These are phyloP conservation scores for Urosaurus nigricauda DNA, from an alignment of 2,797 vertebrate genomes.

Conservation along the genomic window DNA sequence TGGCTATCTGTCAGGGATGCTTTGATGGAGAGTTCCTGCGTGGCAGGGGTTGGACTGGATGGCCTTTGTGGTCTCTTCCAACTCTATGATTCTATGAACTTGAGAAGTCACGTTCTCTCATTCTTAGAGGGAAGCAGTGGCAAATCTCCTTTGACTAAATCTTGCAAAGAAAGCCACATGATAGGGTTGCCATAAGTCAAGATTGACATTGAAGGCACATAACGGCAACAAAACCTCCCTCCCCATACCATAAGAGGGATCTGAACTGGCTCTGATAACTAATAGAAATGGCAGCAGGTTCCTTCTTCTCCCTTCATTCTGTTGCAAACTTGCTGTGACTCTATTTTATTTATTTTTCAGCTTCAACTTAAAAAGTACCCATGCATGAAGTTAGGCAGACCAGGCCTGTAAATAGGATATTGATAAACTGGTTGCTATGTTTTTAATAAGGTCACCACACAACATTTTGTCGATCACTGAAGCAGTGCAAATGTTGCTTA, in stretches of 20 bases:
- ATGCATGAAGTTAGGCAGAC: not conserved
- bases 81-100: too few species aligned
- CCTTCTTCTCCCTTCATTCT: not conserved
- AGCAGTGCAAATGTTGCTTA: slow-evolving; percentile 40
- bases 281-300: not conserved
- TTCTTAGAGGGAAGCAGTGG: too few species aligned
- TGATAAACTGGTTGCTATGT: slow-evolving; percentile 25
- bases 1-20: too few species aligned
- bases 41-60: too few species aligned
- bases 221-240: not conserved
- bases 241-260: not conserved
- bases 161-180: too few species aligned
- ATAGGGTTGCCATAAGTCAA: too few species aligned
- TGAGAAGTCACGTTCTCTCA: too few species aligned
- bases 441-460: slow-evolving; percentile 48
- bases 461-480: slow-evolving; percentile 36
- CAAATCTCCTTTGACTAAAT: too few species aligned
- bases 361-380: not conserved
- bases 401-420: slow-evolving; percentile 6
- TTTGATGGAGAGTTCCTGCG: too few species aligned
- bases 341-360: not conserved
- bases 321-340: not conserved
- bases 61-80: too few species aligned
- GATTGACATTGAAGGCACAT: too few species aligned
- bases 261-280: not conserved